Evolutionary conservation across 2,888 invertebrate genomes (phyloP).

Genomic region (Troglohyphantes excavatus): DNA sequence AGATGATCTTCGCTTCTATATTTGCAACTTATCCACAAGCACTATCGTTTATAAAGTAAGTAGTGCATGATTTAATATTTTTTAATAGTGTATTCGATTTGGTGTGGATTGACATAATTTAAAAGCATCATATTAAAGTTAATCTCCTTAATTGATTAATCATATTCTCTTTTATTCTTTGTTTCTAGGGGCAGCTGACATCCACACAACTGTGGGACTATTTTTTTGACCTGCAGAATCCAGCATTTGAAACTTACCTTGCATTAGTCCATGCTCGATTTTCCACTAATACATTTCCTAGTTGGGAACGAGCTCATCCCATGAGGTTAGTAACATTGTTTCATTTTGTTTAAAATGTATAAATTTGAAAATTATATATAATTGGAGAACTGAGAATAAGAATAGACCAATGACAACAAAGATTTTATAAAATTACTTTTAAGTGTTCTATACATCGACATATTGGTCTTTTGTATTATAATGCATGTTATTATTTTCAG

Average conservation of each 20-base stretch:
- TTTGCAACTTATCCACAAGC: conserved; percentile 95
- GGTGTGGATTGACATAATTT: not conserved
- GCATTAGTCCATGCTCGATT: conserved; percentile 98
- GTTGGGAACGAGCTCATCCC: conserved; percentile 99
- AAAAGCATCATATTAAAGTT: not conserved
- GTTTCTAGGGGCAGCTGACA: conserved; percentile 90
- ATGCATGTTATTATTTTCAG: no score
- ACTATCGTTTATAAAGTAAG: conserved; percentile 95
- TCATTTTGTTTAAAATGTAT: no score
- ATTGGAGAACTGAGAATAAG: no score
- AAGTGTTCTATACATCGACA: no score
- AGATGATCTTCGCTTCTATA: conserved; percentile 94
- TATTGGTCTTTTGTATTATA: no score
- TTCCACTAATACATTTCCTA: conserved; percentile 99
- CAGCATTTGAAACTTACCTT: conserved; percentile 93
- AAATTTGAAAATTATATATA: no score
- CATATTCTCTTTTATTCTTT: not conserved
- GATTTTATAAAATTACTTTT: no score
- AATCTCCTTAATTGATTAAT: not conserved
- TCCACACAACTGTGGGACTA: conserved; percentile 95
- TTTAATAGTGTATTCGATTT: not conserved
- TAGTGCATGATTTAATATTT: not conserved
- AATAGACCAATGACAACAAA: no score
- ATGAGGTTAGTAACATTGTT: conserved; percentile 89
- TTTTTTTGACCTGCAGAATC: conserved; percentile 86